Conservation (phyloP, 2,888 invertebrate species). For the Macroteleia sp. region DNA sequence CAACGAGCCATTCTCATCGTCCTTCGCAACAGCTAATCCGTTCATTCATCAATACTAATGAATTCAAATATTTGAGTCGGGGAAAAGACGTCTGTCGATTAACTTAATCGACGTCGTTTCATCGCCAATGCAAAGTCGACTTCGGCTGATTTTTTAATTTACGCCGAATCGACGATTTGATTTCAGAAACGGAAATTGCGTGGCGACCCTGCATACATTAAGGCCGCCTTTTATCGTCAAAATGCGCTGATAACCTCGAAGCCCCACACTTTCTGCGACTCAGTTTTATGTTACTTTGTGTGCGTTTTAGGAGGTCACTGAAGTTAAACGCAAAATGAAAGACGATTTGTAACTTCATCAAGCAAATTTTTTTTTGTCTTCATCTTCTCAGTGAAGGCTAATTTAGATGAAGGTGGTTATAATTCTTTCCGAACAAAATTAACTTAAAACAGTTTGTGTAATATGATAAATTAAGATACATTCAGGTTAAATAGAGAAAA, state of each 20-base stretch:
- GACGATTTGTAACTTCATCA: too few relatives aligned
- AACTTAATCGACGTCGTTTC: constrained; percentile 24
- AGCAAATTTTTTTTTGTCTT: too few relatives aligned
- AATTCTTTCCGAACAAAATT: too few relatives aligned
- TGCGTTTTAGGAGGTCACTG: too few relatives aligned
- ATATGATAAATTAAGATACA: too few relatives aligned
- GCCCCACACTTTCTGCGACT: too few relatives aligned
- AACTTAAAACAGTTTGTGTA: too few relatives aligned
- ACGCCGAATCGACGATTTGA: constrained; percentile 10
- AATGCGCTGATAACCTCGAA: constrained; percentile 53
- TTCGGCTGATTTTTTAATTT: constrained; percentile 29
- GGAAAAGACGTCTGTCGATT: constrained; percentile 18
- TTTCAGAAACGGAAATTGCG: constrained; percentile 58
- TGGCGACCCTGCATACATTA: constrained; percentile 57
- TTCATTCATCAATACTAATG: constrained; percentile 51
- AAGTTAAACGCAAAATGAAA: too few relatives aligned
- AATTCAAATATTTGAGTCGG: constrained; percentile 34
- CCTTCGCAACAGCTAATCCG: constrained; percentile 51
- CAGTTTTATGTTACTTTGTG: too few relatives aligned
- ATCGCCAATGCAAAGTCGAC: constrained; percentile 23
- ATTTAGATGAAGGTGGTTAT: too few relatives aligned
- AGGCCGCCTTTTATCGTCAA: constrained; percentile 54
- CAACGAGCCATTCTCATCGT: constrained; percentile 50
- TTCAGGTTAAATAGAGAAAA: too few relatives aligned
- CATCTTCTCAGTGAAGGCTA: too few relatives aligned